Conservation (phyloP, 2,888 invertebrate species). For the Acanthosepion pharaonis region DNA sequence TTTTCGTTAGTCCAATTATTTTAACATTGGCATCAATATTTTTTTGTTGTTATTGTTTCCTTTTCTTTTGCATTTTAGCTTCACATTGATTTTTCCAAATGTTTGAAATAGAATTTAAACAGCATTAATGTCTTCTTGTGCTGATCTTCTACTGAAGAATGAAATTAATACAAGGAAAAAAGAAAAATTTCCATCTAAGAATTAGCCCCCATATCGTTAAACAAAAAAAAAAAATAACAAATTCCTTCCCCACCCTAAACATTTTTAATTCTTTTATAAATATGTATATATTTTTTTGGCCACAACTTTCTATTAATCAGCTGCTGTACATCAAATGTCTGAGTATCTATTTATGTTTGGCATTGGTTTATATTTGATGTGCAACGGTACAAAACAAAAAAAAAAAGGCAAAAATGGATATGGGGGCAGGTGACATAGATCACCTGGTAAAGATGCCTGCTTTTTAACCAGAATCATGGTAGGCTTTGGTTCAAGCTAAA, state of each 20-base stretch:
- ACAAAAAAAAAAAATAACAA: background rate
- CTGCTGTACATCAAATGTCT: background rate
- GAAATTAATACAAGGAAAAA: background rate
- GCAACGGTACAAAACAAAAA: too few species aligned
- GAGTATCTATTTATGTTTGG: background rate
- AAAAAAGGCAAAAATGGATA: background rate
- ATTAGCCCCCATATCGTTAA: background rate
- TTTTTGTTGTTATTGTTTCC: background rate
- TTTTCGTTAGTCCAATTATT: background rate
- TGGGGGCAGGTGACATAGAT: background rate
- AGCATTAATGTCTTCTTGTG: background rate
- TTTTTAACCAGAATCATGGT: background rate
- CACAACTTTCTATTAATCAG: background rate
- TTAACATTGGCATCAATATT: background rate
- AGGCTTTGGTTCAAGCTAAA: conserved; percentile 33
- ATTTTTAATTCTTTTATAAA: background rate
- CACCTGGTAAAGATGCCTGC: background rate
- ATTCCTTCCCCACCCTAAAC: background rate
- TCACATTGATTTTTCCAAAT: background rate
- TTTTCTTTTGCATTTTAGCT: background rate
- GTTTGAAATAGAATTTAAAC: background rate
- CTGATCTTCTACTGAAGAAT: background rate
- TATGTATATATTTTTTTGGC: background rate
- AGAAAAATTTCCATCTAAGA: background rate
- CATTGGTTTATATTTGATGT: background rate